Percentiles rank a stretch among this genome's conserved stretches.
These are phyloP conservation scores for Thalpophila matura DNA, from an alignment of 2,888 invertebrate genomes.

Conservation along the genomic window DNA sequence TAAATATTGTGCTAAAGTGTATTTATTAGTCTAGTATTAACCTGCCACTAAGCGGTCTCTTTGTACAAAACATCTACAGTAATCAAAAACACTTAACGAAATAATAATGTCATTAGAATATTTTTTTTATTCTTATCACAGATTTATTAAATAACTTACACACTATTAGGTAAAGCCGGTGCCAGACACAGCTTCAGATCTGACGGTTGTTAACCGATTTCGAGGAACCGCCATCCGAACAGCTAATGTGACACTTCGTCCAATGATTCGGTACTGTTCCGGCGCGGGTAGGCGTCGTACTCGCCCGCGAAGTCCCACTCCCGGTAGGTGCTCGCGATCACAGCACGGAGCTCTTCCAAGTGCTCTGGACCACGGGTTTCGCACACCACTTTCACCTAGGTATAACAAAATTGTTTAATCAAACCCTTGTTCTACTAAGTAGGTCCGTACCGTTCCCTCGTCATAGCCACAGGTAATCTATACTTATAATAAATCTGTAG, in stretches of 20 bases:
- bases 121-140: slow-evolving; percentile 45
- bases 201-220: too few relatives aligned
- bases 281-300: slow-evolving; percentile 65
- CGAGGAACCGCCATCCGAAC: too few relatives aligned
- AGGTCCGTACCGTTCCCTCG: background rate
- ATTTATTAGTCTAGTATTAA: too few relatives aligned
- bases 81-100: background rate
- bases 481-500: too few relatives aligned
- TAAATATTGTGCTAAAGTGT: too few relatives aligned
- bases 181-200: too few relatives aligned
- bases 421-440: background rate
- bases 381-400: slow-evolving; percentile 96
- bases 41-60: too few relatives aligned
- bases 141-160: slow-evolving; percentile 40
- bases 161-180: slow-evolving; percentile 8
- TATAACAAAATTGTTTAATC: slow-evolving; percentile 36
- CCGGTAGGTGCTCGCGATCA: slow-evolving; percentile 91
- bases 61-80: background rate
- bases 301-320: slow-evolving; percentile 88
- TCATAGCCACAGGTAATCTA: too few relatives aligned
- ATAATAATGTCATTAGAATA: slow-evolving; percentile 28
- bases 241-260: slow-evolving; percentile 76
- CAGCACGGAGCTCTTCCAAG: slow-evolving; percentile 83
- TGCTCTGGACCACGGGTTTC: slow-evolving; percentile 97
- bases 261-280: slow-evolving; percentile 71